phyloP scores from a whole-genome alignment of 1,140 invertebrate genomes.

The Diabrotica undecimpunctata region DNA sequence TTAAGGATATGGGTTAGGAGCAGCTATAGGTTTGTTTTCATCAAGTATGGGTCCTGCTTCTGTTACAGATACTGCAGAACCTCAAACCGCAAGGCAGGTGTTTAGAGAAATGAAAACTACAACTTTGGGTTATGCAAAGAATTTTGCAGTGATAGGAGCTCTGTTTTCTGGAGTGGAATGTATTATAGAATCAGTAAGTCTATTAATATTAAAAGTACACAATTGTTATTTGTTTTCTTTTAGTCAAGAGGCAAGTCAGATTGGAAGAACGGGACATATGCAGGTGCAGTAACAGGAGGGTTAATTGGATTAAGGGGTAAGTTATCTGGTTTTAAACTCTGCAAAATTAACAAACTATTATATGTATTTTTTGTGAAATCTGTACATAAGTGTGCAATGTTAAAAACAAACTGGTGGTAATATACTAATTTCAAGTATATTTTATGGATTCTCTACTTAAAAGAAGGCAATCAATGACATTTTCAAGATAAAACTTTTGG shows the following conservation, averaged over 20 bases:
- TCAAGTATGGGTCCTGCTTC: slow-evolving; percentile 91
- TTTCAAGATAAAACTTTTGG: too few relatives aligned
- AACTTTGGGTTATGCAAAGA: slow-evolving; percentile 91
- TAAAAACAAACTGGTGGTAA: too few relatives aligned
- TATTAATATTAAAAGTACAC: slow-evolving; percentile 21
- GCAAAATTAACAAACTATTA: neutral
- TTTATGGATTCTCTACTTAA: too few relatives aligned
- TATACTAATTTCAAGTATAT: too few relatives aligned
- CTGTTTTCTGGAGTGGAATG: slow-evolving; percentile 93
- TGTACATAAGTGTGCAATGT: too few relatives aligned
- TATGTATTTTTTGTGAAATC: neutral
- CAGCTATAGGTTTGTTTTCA: slow-evolving; percentile 90
- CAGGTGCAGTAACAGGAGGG: slow-evolving; percentile 90
- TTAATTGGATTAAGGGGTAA: slow-evolving; percentile 90
- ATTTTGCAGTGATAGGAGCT: slow-evolving; percentile 92
- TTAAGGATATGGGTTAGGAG: slow-evolving; percentile 87
- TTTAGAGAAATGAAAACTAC: slow-evolving; percentile 89
- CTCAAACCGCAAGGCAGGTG: slow-evolving; percentile 80
- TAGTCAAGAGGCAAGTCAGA: slow-evolving; percentile 89
- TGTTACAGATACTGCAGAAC: slow-evolving; percentile 66
- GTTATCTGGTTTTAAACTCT: neutral
- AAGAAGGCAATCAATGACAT: too few relatives aligned
- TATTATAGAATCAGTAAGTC: slow-evolving; percentile 77
- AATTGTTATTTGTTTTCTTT: slow-evolving; percentile 36
- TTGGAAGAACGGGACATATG: slow-evolving; percentile 94